phyloP scores from a whole-genome alignment of 2,888 invertebrate genomes.

The Hymenopus coronatus region DNA sequence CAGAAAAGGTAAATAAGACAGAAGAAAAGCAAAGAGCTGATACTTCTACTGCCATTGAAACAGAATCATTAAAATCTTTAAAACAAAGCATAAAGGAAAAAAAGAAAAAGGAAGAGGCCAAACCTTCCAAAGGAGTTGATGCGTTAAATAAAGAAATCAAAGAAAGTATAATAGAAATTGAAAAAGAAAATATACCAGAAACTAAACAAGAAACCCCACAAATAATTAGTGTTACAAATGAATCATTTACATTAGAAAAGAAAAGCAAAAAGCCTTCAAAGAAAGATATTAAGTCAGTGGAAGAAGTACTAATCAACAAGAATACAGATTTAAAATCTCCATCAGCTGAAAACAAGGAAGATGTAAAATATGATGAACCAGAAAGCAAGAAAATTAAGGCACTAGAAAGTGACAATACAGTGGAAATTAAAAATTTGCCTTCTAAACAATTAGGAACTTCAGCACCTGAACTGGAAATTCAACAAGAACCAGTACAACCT shows the following conservation, averaged over 20 bases:
- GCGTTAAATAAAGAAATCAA: not conserved
- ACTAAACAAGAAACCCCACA: not conserved
- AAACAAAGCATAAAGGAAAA: not conserved
- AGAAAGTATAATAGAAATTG: not conserved
- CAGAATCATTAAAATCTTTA: not conserved
- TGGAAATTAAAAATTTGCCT: not conserved
- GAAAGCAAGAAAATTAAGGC: not conserved
- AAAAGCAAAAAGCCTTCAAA: not conserved
- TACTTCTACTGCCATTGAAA: not conserved
- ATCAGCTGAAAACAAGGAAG: not conserved
- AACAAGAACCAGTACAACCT: not conserved
- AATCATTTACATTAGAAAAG: not conserved
- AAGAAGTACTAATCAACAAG: not conserved
- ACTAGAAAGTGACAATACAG: not conserved
- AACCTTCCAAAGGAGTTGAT: not conserved
- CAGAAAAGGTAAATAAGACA: not conserved
- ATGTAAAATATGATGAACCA: not conserved
- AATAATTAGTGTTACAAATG: not conserved
- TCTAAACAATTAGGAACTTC: not conserved
- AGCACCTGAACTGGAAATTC: not conserved
- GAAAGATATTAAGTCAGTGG: not conserved
- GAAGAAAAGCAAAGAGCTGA: not conserved
- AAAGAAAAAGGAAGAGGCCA: not conserved
- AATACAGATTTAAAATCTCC: not conserved
- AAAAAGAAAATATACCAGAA: not conserved